Base-by-base conservation (phyloP, 2,797 vertebrate genomes). In the Notolepis coatsorum region DNA sequence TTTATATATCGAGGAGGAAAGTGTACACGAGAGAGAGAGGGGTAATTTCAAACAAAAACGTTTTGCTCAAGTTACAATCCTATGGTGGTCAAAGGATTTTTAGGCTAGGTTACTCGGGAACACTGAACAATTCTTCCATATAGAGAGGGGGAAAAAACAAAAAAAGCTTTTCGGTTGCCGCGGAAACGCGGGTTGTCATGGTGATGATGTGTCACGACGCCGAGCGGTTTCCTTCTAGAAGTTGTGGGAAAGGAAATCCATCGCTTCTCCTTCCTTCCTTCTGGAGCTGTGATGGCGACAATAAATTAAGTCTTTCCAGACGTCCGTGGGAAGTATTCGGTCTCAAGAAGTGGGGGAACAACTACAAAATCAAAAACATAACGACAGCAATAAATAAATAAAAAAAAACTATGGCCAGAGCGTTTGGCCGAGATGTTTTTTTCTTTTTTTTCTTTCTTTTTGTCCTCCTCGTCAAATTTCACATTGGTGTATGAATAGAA, bases 401-500 rank as follows among this genome's bases (percentile, higher is more conserved):
- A n/a, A n/a, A n/a, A 65, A 71, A 82, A 81, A 84, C 76, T 62
- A 80, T 68, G 77, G 70, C 76, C 79, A 49, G 28, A 33, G 37
- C 33, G 49, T 6, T 13, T 33, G 63, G 68, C 75, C 71, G 15
- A 61, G 48, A 68, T 20, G 33, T 23, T 51, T 25, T 61, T 5
- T 42, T 61, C 68, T 61, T 41, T 62, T 81, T 79, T 73, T 51
- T n/a, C n/a, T n/a, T n/a, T n/a, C n/a, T n/a, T n/a, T n/a, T n/a
- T n/a, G n/a, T n/a, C n/a, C 57, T 77, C 74, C 68, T 76, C 72
- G 54, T 46, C 28, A 59, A 80, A 80, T 81, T 81, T 65, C 69
- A 84, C 70, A 48, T 87, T 90, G 89, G 84, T 91, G 88, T n/a
- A n/a, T 88, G 91, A 93, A 94, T 95, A 97, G 91, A 97, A 98